Evolutionary conservation across 1,140 invertebrate species (phyloP).

Genomic region (Nasonia longicornis): DNA sequence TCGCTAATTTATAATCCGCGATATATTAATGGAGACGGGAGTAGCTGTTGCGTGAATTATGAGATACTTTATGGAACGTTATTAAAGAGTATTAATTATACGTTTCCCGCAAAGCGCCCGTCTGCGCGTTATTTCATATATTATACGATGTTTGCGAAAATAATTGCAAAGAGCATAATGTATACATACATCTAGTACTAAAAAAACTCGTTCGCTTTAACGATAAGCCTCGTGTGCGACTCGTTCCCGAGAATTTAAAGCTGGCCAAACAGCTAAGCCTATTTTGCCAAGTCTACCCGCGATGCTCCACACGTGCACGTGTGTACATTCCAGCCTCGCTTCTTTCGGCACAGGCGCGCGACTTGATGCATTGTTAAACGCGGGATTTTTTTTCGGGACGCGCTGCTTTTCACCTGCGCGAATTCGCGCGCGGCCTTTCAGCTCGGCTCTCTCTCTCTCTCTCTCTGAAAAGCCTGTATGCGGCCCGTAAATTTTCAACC

Average conservation of each 20-base stretch:
- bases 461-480: too few species aligned
- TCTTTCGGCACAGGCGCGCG: neutral
- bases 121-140: too few species aligned
- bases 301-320: neutral
- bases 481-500: neutral
- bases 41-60: too few species aligned
- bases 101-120: too few species aligned
- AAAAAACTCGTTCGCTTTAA: neutral
- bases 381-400: neutral
- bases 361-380: neutral
- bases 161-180: too few species aligned
- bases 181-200: too few species aligned
- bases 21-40: too few species aligned
- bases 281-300: neutral
- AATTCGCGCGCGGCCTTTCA: neutral
- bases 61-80: too few species aligned
- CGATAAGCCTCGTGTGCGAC: neutral
- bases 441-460: neutral
- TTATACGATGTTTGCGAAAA: too few species aligned
- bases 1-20: too few species aligned
- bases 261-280: slow-evolving; percentile 7
- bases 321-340: neutral
- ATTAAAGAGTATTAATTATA: too few species aligned
- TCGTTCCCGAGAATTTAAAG: slow-evolving; percentile 3
- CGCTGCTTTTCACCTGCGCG: neutral